Conservation (phyloP, 2,888 invertebrate species). For the Spodoptera picta region DNA sequence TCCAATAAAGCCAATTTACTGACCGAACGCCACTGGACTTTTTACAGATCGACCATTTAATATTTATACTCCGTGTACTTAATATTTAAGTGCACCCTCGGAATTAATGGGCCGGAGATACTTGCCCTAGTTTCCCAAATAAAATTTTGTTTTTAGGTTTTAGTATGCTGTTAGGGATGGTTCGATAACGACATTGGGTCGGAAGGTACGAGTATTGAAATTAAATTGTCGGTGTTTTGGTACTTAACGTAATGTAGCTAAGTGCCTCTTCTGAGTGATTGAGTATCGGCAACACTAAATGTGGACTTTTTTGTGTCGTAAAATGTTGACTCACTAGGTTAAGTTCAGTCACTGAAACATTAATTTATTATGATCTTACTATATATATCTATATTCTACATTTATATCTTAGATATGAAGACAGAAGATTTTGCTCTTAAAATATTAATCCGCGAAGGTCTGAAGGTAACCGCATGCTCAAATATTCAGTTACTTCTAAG, state of each 20-base stretch:
- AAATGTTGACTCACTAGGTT: too few species aligned
- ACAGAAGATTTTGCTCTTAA: too few species aligned
- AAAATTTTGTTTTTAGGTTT: conserved; percentile 50
- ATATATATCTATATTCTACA: too few species aligned
- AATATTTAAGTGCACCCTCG: conserved; percentile 54
- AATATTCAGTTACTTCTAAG: too few species aligned
- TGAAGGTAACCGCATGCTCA: too few species aligned
- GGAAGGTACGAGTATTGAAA: conserved; percentile 48
- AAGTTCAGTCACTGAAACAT: too few species aligned
- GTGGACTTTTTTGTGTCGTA: not conserved
- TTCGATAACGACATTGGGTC: conserved; percentile 37
- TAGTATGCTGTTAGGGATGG: conserved; percentile 43
- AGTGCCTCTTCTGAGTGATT: conserved; percentile 29
- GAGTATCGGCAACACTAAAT: conserved; percentile 4
- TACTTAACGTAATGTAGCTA: conserved; percentile 30
- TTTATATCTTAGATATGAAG: too few species aligned
- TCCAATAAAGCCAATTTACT: conserved; percentile 64
- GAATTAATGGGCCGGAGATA: conserved; percentile 49
- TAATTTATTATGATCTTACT: too few species aligned
- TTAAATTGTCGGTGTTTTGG: conserved; percentile 45
- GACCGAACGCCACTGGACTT: conserved; percentile 55
- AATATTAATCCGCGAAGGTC: too few species aligned
- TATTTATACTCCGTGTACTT: conserved; percentile 58
- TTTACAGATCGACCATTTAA: conserved; percentile 55
- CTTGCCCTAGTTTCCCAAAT: conserved; percentile 48